Evolutionary conservation across 1,140 invertebrate species (phyloP), one percentile per base, ranked within the genome.

Genomic region (Drosophila tsacasi): DNA sequence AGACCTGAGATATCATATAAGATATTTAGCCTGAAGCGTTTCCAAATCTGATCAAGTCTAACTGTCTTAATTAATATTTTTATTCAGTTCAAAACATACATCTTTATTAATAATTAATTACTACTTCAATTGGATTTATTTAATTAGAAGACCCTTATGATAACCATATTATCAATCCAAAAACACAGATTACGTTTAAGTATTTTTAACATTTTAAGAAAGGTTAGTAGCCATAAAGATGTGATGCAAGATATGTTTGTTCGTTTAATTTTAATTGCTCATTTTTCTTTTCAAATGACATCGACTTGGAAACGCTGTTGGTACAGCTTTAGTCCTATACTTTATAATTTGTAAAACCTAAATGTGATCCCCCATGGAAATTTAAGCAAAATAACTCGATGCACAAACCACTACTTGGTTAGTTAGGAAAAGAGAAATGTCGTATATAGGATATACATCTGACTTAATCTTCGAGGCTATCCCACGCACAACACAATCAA

Each of bases 401-500:
- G 52, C 39, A 19, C 52, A 60, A 77, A 39, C 25, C 47, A 40
- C 52, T 50, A 40, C 17, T 40, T 40, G 65, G 35, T 37, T 72
- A 69, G 68, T 69, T 72, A 59, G 52, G 42, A 21, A 47, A 40
- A 39, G 50, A 71, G 37, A 27, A 35, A 8, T 27, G 27, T 23
- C 42, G 44, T 59, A 62, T 59, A 62, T 62, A 64, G 50, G 49
- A 49, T 19, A 32, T 50, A 21, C 30, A 85, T 57, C 30, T 44
- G 30, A 27, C 15, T 6, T n/a, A 19, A 27, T 30, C 30, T 50
- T 73, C 32, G 19, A 82, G 58, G 69, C 78, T 60, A 32, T 62
- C 65, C 50, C 65, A 81, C 66, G 79, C 69, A 86, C 79, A 86
- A 81, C 71, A 81, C 84, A 87, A 87, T 87, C 83, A 84, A 68